A percentile compares a stretch with the other conserved stretches of the same genome.
Evolutionary conservation across 2,113 vertebrate genomes (phyloP).

Genomic region (Calidris pugnax): DNA sequence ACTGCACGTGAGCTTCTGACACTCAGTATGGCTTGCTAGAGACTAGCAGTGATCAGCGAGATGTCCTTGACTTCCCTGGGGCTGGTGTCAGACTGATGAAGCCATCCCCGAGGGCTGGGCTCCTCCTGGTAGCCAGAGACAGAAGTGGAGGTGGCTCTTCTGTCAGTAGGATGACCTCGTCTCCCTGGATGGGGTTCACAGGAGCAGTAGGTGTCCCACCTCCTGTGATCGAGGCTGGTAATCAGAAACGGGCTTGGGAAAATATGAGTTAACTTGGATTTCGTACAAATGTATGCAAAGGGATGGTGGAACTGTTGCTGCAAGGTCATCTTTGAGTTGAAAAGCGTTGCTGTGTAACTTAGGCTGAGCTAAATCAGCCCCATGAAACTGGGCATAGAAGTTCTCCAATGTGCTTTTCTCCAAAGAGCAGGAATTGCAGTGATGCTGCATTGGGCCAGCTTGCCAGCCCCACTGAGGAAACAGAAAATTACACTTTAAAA

Average conservation of each 20-base stretch:
- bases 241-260: neutral
- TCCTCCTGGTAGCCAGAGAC: neutral
- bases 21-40: neutral
- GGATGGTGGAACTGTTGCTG: neutral
- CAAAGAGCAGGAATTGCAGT: rapidly evolving
- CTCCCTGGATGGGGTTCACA: neutral
- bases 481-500: neutral
- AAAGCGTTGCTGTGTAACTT: neutral
- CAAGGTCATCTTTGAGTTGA: neutral
- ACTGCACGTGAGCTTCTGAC: rapidly evolving
- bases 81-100: neutral
- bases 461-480: neutral
- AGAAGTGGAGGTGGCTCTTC: neutral
- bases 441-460: neutral
- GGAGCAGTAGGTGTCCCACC: neutral
- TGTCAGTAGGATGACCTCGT: rapidly evolving
- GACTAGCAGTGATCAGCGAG: neutral
- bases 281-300: neutral
- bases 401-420: neutral
- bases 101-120: neutral
- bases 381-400: neutral
- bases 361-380: neutral
- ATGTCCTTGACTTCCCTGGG: rapidly evolving
- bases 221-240: rapidly evolving
- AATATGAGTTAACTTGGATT: neutral